Conservation (phyloP, 2,113 vertebrate genomes). For the Tichodroma muraria region DNA sequence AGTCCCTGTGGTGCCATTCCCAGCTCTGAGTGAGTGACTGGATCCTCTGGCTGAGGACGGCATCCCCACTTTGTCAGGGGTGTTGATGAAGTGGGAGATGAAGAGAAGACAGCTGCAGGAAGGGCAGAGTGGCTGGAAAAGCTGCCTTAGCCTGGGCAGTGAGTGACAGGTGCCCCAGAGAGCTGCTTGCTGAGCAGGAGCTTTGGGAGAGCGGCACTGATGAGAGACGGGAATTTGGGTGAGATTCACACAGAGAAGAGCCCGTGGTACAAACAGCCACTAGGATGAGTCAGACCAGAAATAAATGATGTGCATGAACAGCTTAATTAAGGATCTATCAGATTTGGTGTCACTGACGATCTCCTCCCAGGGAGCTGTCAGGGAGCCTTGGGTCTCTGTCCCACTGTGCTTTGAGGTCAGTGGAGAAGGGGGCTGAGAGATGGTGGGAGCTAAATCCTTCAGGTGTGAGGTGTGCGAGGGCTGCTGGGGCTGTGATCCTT, state of each 20-base stretch:
- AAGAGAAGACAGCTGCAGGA: neutral
- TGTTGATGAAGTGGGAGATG: neutral
- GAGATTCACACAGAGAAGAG: neutral
- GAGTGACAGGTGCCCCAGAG: neutral
- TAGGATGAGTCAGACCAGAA: neutral
- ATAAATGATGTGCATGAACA: neutral
- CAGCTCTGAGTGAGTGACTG: neutral
- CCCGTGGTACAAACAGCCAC: neutral
- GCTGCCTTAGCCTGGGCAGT: neutral
- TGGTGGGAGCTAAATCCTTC: neutral
- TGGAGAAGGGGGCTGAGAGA: neutral
- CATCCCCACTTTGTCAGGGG: neutral
- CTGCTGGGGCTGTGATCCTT: accelerated
- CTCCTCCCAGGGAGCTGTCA: neutral
- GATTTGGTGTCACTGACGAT: neutral
- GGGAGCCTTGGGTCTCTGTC: neutral
- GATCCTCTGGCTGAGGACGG: neutral
- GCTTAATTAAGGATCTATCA: neutral
- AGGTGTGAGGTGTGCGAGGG: neutral
- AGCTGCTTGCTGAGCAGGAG: neutral
- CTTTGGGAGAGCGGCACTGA: accelerated
- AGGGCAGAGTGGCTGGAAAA: neutral
- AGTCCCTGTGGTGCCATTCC: accelerated
- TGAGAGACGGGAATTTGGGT: neutral
- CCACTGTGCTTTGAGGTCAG: neutral